phyloP scores from a whole-genome alignment of 2,888 invertebrate genomes.

The Ichneumon xanthorius region DNA sequence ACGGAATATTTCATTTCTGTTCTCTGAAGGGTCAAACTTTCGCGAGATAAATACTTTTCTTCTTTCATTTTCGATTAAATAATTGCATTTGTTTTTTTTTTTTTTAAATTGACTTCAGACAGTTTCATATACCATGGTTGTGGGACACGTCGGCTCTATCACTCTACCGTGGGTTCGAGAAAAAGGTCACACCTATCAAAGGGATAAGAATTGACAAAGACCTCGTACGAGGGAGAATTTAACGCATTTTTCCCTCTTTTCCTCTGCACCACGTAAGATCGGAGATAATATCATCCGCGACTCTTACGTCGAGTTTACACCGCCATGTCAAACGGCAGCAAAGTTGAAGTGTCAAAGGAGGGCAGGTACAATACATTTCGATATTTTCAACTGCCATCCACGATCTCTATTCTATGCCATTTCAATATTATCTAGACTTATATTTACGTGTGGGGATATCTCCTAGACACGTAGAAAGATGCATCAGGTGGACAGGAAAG shows the following conservation, averaged over 20 bases:
- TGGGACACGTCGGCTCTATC: background rate
- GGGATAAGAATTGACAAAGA: background rate
- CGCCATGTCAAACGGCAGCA: constrained; percentile 12
- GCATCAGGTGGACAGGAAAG: background rate
- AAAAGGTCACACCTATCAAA: background rate
- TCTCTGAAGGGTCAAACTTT: no score
- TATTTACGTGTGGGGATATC: background rate
- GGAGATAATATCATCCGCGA: background rate
- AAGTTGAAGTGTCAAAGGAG: constrained; percentile 7
- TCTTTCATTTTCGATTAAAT: no score
- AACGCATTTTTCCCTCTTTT: background rate
- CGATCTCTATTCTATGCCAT: background rate
- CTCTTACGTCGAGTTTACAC: background rate
- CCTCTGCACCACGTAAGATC: background rate
- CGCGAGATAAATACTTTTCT: no score
- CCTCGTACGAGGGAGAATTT: background rate
- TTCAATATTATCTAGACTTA: background rate
- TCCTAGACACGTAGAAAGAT: background rate
- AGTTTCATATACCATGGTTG: background rate
- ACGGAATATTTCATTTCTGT: no score
- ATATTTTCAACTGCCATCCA: background rate
- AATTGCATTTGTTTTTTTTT: background rate
- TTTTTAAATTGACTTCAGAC: background rate
- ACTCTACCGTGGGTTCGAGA: background rate
- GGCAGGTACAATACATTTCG: background rate